A percentile compares a stretch with the other conserved stretches of the same genome.
These are phyloP conservation scores for Nansenia antarctica DNA, from an alignment of 2,113 vertebrate genomes.

Conservation along the genomic window DNA sequence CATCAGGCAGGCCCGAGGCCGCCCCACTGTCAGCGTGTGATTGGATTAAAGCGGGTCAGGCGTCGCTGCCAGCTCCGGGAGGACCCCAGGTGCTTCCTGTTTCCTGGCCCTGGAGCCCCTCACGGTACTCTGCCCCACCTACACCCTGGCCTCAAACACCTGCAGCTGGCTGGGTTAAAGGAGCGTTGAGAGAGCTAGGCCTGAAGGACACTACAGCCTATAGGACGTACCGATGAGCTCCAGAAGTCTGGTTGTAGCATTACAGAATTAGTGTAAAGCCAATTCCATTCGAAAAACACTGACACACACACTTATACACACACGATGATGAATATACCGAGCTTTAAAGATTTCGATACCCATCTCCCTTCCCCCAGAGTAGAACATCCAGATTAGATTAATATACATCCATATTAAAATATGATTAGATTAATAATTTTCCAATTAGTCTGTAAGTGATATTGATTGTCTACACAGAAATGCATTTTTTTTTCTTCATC, in stretches of 20 bases:
- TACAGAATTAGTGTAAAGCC: not conserved
- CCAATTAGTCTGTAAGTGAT: slow-evolving; percentile 85
- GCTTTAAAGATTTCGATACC: not conserved
- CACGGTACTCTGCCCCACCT: slow-evolving; percentile 31
- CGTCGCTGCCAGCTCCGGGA: slow-evolving; percentile 36
- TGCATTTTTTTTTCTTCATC: not conserved
- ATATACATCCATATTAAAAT: slow-evolving; percentile 85
- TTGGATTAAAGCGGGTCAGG: slow-evolving; percentile 52
- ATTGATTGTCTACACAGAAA: slow-evolving; percentile 89
- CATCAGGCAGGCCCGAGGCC: slow-evolving; percentile 43
- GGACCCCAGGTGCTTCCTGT: slow-evolving; percentile 61
- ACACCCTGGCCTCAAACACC: slow-evolving; percentile 19
- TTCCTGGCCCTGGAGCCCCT: slow-evolving; percentile 37
- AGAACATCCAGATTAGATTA: slow-evolving; percentile 79
- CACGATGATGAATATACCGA: not conserved
- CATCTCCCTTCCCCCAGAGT: not conserved
- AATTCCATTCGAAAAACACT: not conserved
- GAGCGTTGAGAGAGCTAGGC: not conserved
- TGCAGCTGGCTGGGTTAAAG: slow-evolving; percentile 8
- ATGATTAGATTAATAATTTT: slow-evolving; percentile 90
- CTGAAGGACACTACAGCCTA: not conserved
- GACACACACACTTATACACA: not conserved
- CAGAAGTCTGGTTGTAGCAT: not conserved
- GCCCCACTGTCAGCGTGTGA: slow-evolving; percentile 55
- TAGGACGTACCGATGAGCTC: not conserved